These are phyloP conservation scores for Orchesella cincta DNA, from an alignment of 1,140 invertebrate genomes.

Conservation along the genomic window DNA sequence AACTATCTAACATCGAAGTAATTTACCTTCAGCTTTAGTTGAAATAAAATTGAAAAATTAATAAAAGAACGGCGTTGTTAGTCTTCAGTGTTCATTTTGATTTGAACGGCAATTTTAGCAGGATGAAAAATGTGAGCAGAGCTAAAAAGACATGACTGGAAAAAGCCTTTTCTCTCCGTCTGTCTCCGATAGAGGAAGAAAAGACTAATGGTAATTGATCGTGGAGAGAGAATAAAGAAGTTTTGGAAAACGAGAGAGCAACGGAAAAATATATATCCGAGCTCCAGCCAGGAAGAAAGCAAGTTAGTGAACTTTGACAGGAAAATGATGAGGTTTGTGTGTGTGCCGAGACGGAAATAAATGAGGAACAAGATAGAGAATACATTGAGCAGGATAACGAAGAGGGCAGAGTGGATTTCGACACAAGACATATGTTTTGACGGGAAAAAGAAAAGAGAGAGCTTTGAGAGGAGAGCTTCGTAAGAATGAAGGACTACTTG, in stretches of 20 bases:
- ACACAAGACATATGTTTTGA: conserved; percentile 30
- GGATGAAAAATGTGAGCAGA: conserved; percentile 23
- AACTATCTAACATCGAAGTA: background rate
- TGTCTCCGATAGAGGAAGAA: too few relatives aligned
- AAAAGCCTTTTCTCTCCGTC: conserved; percentile 22
- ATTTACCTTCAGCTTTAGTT: too few relatives aligned
- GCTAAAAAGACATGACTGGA: conserved; percentile 18
- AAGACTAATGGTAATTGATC: conserved; percentile 29
- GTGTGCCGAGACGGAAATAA: conserved; percentile 28
- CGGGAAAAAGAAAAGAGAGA: conserved; percentile 14
- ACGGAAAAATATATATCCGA: too few relatives aligned
- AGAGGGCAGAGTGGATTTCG: conserved; percentile 28
- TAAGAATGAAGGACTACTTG: conserved; percentile 14
- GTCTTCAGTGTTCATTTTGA: too few relatives aligned
- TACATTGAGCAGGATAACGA: conserved; percentile 8
- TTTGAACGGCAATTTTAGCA: too few relatives aligned
- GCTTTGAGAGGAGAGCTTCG: too few relatives aligned
- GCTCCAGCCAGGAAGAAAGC: background rate
- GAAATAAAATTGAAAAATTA: background rate
- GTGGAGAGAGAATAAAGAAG: conserved; percentile 1
- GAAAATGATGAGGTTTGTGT: conserved; percentile 25
- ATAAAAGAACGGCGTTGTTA: background rate
- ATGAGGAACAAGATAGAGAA: conserved; percentile 24
- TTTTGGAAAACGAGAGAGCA: too few relatives aligned
- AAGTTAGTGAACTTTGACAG: conserved; percentile 24